phyloP scores from a whole-genome alignment of 1,140 invertebrate species.

The Homarus americanus region DNA sequence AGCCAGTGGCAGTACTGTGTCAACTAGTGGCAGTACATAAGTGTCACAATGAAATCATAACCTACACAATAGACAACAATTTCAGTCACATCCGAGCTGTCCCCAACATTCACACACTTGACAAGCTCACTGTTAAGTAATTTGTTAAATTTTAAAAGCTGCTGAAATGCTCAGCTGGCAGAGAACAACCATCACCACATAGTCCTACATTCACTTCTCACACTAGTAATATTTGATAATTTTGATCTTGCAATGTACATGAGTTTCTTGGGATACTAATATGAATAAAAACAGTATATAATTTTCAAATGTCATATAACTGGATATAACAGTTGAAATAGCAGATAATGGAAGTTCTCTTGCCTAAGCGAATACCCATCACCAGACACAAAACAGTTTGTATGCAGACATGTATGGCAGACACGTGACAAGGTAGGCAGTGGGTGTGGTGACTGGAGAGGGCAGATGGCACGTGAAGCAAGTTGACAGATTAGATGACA shows the following conservation, averaged over 20 bases:
- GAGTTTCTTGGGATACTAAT: background rate
- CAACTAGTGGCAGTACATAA: background rate
- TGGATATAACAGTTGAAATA: background rate
- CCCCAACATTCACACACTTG: background rate
- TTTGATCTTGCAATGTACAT: too few species aligned
- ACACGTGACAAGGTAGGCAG: background rate
- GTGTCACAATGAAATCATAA: background rate
- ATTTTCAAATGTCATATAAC: background rate
- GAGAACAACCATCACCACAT: background rate
- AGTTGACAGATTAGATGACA: conserved; percentile 2
- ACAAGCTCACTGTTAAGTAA: background rate
- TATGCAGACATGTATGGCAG: background rate
- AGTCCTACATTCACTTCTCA: background rate
- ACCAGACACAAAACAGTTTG: background rate
- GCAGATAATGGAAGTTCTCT: background rate
- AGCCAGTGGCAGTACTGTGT: too few species aligned
- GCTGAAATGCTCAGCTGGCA: background rate
- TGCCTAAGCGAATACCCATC: background rate
- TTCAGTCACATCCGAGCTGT: background rate
- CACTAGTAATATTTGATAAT: too few species aligned
- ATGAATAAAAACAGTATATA: background rate
- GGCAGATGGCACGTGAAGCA: background rate
- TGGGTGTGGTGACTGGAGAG: background rate
- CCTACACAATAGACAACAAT: background rate
- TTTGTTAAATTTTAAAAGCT: background rate